phyloP scores from a whole-genome alignment of 2,888 invertebrate species.

The Willowsia nigromaculata region DNA sequence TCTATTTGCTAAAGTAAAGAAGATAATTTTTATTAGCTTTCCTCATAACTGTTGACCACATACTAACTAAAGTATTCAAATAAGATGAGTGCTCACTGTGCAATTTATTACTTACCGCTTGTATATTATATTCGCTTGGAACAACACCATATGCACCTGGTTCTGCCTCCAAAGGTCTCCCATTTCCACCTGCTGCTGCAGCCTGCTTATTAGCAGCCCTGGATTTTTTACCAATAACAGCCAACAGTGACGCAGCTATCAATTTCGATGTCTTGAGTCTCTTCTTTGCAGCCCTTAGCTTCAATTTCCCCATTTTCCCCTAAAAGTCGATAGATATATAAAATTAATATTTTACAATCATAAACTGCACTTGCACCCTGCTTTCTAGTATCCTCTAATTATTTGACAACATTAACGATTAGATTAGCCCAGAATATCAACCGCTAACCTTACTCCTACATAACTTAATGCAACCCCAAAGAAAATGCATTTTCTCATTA shows the following conservation, averaged over 20 bases:
- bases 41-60: neutral
- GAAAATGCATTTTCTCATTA: too few species aligned
- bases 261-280: neutral
- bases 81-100: too few species aligned
- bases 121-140: constrained; percentile 58
- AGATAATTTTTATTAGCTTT: neutral
- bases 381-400: neutral
- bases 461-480: too few species aligned
- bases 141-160: constrained; percentile 38
- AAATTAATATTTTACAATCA: neutral
- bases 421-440: too few species aligned
- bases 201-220: neutral
- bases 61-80: neutral
- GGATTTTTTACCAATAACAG: neutral
- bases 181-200: neutral
- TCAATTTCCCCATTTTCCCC: neutral
- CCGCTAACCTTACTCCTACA: too few species aligned
- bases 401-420: too few species aligned
- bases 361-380: neutral
- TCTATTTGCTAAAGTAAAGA: constrained; percentile 53
- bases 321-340: neutral
- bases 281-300: neutral
- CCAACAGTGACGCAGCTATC: neutral
- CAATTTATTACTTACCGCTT: constrained; percentile 56
- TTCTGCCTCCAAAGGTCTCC: constrained; percentile 6